Base-by-base conservation (phyloP, 1,140 invertebrate species). In the Periplaneta americana region DNA sequence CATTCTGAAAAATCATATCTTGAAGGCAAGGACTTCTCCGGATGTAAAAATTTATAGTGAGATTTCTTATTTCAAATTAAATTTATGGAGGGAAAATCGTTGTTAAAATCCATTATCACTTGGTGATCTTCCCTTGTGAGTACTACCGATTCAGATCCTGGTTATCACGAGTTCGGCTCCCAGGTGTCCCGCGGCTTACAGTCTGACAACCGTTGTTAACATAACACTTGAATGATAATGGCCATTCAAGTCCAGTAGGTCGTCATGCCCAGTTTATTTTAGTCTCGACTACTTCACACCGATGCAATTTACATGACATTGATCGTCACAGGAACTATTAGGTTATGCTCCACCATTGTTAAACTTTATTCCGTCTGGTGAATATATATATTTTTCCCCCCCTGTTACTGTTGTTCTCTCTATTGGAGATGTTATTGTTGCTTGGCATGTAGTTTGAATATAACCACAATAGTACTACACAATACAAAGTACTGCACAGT, bases 391-490 rank as follows among this genome's bases (percentile, higher is more conserved):
- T 28, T 39, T 66, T 66, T 28, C n/a, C 48, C n/a, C 48, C 48
- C 48, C 6, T n/a, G 22, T 11, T 66, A 66, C 48, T 66, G 48
- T 66, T 66, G 48, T 66, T 66, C 48, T 66, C 48, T 66, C 28
- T 66, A 66, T 78, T 78, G 76, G 35, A 36, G 34, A 36, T 37
- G 76, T 78, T 78, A 78, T 78, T 78, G 76, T 78, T 78, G 35
- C 76, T 36, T 78, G 76, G 76, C 76, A 35, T 11, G 22, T 66
- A 66, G 48, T 66, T 66, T 66, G 48, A 66, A 66, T 66, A 66
- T 66, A 66, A 66, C 48, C 48, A 66, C 48, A 66, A 66, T 66
- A 66, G 48, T 66, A 66, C 48, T 9, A 66, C 48, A 66, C 48
- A 66, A 66, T 66, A 66, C 48, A 66, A 66, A 66, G 48, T 66